phyloP scores from a whole-genome alignment of 2,113 vertebrate species.

The Trematocara stigmaticum region DNA sequence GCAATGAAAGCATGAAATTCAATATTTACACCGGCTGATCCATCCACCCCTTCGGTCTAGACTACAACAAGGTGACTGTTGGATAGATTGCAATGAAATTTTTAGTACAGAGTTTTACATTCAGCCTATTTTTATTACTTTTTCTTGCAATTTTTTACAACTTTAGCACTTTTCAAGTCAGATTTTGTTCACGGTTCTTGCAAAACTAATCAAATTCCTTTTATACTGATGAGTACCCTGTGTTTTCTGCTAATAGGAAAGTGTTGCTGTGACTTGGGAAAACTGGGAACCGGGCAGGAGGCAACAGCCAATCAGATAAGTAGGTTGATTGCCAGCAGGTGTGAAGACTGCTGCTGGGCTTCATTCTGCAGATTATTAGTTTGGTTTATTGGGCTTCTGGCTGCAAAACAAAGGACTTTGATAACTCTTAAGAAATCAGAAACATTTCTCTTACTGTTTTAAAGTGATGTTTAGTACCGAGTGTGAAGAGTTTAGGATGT shows the following conservation, averaged over 20 bases:
- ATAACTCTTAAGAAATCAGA: not conserved
- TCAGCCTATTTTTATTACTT: not conserved
- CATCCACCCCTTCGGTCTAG: not conserved
- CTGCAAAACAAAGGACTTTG: not conserved
- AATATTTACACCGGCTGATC: not conserved
- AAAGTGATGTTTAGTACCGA: not conserved
- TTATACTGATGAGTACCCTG: not conserved
- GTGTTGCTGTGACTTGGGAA: not conserved
- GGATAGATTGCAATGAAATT: not conserved
- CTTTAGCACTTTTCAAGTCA: not conserved
- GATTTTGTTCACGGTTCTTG: not conserved
- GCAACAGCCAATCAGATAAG: not conserved
- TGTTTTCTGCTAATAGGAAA: not conserved
- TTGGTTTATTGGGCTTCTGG: not conserved
- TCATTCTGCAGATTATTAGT: not conserved
- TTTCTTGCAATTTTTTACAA: not conserved
- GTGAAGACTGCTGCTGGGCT: not conserved
- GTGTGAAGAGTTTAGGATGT: not conserved
- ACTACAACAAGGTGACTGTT: not conserved
- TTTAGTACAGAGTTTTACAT: not conserved
- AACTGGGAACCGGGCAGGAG: accelerated
- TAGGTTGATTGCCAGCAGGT: not conserved
- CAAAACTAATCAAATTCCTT: not conserved
- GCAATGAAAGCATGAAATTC: not conserved
- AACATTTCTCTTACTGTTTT: not conserved